Base-by-base conservation (phyloP, 2,888 invertebrate species). In the Callyntrura sp. region DNA sequence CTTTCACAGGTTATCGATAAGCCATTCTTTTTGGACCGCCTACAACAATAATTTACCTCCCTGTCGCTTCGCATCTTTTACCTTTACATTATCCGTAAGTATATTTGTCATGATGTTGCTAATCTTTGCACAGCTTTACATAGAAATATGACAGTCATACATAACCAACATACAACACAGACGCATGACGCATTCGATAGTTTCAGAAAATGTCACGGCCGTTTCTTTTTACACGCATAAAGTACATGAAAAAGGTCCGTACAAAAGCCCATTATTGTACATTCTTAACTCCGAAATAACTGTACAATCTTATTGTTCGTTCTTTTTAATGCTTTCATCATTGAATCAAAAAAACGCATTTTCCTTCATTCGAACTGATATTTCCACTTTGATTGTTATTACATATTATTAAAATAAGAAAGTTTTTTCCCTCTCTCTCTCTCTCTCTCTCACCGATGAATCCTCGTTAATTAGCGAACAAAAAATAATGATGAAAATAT, bases 1-100 rank as follows among this genome's bases (percentile, higher is more conserved):
- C 55, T 78, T 51, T 78, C 76, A 78, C 76, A 78, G 51, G 25
- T 25, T 78, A 25, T 78, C 51, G 76, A 78, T 78, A 25, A 51
- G 76, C 14, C 76, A 23, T 73, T 25, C 51, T 55, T 51, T 12
- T 78, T 78, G 51, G 25, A 25, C 76, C 51, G 76, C 76, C 76
- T 51, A 78, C 76, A 78, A 55, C 51, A 55, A 55, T 78, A 28
- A 78, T 78, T 78, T 78, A 55, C 76, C 51, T 78, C 25, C 20
- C 48, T 73, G 48, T 48, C 51, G 60, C 35, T 68, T 51, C 76
- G 25, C 76, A n/a, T 20, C n/a, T 51, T n/a, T 23, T 48, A 48
- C 45, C 25, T 51, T 51, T 78, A 25, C 23, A 11, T 78, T 11
- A 51, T 51, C 20, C 45, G 70, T 9, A 45, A n/a, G 62, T 12